Conservation (phyloP, 1,140 invertebrate genomes). For the Saxidomus purpurata region DNA sequence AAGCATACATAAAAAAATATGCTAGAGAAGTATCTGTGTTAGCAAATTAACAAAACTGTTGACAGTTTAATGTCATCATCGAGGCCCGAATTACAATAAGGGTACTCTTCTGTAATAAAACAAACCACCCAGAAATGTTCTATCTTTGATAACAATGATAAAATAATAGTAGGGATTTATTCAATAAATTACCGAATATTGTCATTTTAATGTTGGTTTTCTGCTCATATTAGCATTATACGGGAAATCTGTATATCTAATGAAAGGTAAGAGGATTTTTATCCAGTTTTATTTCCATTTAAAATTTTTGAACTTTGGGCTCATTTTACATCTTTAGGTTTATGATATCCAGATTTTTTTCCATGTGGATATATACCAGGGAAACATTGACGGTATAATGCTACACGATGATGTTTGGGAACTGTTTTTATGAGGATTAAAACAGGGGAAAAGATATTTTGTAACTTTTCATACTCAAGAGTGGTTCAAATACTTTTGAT, state of each 20-base stretch:
- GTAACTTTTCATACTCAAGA: too few relatives aligned
- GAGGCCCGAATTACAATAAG: not conserved
- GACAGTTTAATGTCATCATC: constrained; percentile 8
- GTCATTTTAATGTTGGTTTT: constrained; percentile 20
- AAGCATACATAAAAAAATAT: too few relatives aligned
- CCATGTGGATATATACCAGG: too few relatives aligned
- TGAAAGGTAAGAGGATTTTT: not conserved
- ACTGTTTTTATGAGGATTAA: too few relatives aligned
- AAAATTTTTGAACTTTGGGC: not conserved
- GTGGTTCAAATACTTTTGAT: too few relatives aligned
- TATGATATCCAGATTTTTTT: not conserved
- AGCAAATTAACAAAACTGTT: constrained; percentile 7
- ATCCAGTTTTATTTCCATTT: not conserved
- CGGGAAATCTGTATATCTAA: not conserved
- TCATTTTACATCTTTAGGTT: not conserved
- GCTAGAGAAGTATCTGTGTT: not conserved
- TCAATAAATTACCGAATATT: constrained; percentile 30
- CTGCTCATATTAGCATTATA: not conserved
- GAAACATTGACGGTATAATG: too few relatives aligned
- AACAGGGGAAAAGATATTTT: too few relatives aligned
- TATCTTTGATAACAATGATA: not conserved
- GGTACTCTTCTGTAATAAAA: not conserved
- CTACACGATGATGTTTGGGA: too few relatives aligned
- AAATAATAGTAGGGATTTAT: constrained; percentile 3
- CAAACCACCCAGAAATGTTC: constrained; percentile 29